Evolutionary conservation across 2,797 vertebrate genomes (phyloP), one percentile per base, ranked within the genome.

Genomic region (Iguana delicatissima): DNA sequence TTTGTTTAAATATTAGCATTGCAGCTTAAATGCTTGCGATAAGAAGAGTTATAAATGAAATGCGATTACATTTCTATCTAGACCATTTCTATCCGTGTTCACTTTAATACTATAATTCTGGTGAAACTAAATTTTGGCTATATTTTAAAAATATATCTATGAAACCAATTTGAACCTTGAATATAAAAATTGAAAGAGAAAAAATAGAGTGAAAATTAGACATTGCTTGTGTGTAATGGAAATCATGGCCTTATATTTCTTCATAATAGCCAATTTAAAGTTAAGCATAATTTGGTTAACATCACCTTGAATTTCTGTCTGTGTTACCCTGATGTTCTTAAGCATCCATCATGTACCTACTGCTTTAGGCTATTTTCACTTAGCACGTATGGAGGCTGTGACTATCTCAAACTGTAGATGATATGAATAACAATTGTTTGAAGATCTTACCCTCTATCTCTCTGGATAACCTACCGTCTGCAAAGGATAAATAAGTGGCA

Each of bases 341-440:
- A 97, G 96, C 91, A 72, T 95, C 96, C 95, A 95, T 95, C 96
- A 94, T 96, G 97, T 97, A 97, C 96, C 97, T 97, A 95, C 95
- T 96, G 97, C 98, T 97, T 95, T 96, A 96, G 98, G 97, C 97
- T 97, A 93, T 97, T 97, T 97, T 96, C 97, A 96, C 94, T 93
- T 80, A 94, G 94, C 91, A 1, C 74, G 93, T 93, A 94, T 95
- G 97, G 96, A 94, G 96, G 97, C 96, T 97, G 97, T 96, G 97
- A 96, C 97, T 96, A 95, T 97, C 97, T 97, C 95, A 95, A 95
- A 97, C 96, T 98, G 96, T 96, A 94, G 98, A 98, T 98, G 98
- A 98, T 98, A 98, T 99, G 99, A 99, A 99, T 99, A 98, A 98
- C 98, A 98, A 99, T 98, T 97, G 97, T 97, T 97, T 96, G 96